These are phyloP conservation scores for Drosophila prosaltans DNA, from an alignment of 1,140 invertebrate genomes.

Conservation along the genomic window DNA sequence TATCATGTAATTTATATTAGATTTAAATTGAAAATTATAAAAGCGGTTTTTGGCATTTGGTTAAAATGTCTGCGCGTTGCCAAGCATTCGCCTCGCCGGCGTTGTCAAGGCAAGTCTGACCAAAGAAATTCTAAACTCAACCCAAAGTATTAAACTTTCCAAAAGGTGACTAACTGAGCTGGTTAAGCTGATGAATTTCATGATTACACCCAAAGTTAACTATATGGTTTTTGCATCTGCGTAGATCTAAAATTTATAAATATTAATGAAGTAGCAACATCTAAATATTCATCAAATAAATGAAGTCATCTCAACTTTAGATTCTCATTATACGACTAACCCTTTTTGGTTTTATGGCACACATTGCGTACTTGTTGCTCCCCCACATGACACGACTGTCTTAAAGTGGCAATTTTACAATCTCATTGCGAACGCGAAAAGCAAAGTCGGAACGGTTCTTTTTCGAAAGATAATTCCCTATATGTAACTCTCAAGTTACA, in stretches of 20 bases:
- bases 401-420: neutral
- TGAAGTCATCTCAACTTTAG: constrained; percentile 18
- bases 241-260: constrained; percentile 56
- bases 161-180: constrained; percentile 9
- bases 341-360: constrained; percentile 27
- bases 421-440: constrained; percentile 53
- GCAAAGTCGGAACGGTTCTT: constrained; percentile 30
- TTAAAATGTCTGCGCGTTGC: neutral
- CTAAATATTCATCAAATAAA: constrained; percentile 67
- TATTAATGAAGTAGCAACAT: constrained; percentile 72
- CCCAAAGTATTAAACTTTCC: constrained; percentile 26
- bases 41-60: constrained; percentile 54
- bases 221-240: constrained; percentile 7
- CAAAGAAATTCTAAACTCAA: constrained; percentile 50
- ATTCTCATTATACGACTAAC: constrained; percentile 6
- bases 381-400: neutral
- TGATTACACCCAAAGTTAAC: neutral
- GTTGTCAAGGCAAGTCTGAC: constrained; percentile 20
- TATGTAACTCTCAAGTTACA: constrained; percentile 50
- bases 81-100: neutral
- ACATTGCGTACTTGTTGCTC: constrained; percentile 62
- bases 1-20: constrained; percentile 80
- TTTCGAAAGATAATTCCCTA: constrained; percentile 7
- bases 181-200: constrained; percentile 1
- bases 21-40: constrained; percentile 72